Base-by-base conservation (phyloP, 2,113 vertebrate species). In the Peromyscus californicus region DNA sequence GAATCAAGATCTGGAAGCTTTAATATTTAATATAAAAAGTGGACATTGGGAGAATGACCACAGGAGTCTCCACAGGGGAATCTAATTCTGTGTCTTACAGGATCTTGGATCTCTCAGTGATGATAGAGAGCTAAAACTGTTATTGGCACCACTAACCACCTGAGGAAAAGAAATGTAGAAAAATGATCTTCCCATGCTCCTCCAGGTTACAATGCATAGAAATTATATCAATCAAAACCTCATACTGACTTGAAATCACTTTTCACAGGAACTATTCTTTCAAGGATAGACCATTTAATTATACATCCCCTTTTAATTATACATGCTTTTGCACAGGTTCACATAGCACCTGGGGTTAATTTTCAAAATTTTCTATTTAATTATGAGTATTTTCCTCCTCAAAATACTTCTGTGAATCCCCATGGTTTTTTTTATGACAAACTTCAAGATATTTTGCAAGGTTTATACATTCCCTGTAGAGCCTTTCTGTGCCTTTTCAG, bases 381-480 rank as follows among this genome's bases (percentile, higher is more conserved):
- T 59, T 33, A 59, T 59, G 36, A 75, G 94, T 67, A 67, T 91
- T 83, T 97, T 94, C 59, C 61, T 54, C 0, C 33, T 83, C 78
- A 79, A 84, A 78, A 45, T 2, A 39, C 36, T 70, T 90, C 83
- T 63, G 11, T 80, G 21, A 39, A 6, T 74, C 26, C 65, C 59
- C 24, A 54, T 63, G 45, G 70, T 84, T 93, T 76, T 51, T 70
- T 63, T 26, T n/a, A 84, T 75, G 12, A 84, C 72, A 63, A 93
- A 76, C 61, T 33, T 33, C 36, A 89, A 85, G 51, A 16, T 5
- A 36, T 10, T 89, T 84, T 57, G 36, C 7, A 33, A 51, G 15
- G 65, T 36, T 93, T 80, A n/a, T 74, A 69, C n/a, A 26, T 6
- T 63, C 90, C 12, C 33, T 54, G 33, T 31, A 21, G 10, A 13